Conservation (phyloP, 2,797 vertebrate genomes). For the Scyliorhinus canicula region DNA sequence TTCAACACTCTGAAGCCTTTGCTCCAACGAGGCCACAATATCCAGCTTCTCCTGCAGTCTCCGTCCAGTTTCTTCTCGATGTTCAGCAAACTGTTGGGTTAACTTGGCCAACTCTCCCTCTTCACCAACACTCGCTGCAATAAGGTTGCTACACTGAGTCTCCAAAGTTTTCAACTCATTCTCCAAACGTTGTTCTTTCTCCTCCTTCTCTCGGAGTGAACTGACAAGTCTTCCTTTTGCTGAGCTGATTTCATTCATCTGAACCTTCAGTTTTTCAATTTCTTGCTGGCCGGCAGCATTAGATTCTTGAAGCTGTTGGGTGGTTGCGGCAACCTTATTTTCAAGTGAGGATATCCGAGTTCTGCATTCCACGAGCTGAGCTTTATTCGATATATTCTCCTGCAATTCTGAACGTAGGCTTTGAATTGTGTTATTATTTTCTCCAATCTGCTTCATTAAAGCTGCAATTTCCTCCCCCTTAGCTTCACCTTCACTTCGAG, state of each 20-base stretch:
- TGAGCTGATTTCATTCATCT: constrained; percentile 55
- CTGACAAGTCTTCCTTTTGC: constrained; percentile 55
- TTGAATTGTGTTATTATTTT: constrained; percentile 60
- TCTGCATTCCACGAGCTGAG: constrained; percentile 64
- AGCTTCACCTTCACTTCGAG: constrained; percentile 55
- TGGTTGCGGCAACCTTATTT: constrained; percentile 59
- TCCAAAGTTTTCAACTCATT: constrained; percentile 69
- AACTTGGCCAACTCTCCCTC: constrained; percentile 56
- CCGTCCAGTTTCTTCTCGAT: constrained; percentile 50
- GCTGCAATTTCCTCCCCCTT: constrained; percentile 61
- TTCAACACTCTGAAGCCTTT: constrained; percentile 53
- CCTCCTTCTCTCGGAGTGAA: constrained; percentile 55
- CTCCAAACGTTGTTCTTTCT: constrained; percentile 56
- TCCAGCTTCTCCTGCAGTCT: constrained; percentile 59
- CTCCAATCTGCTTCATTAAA: constrained; percentile 59
- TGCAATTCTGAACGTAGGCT: constrained; percentile 66
- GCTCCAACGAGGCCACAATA: constrained; percentile 58
- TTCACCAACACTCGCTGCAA: constrained; percentile 60
- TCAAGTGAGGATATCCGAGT: constrained; percentile 64
- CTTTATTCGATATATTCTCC: constrained; percentile 50
- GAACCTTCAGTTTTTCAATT: constrained; percentile 50
- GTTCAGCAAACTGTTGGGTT: constrained; percentile 54
- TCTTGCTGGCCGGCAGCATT: constrained; percentile 53
- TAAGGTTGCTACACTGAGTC: constrained; percentile 66
- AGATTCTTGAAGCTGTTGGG: constrained; percentile 56